Evolutionary conservation across 2,888 invertebrate species (phyloP).

Genomic region (Apotomis turbidana): DNA sequence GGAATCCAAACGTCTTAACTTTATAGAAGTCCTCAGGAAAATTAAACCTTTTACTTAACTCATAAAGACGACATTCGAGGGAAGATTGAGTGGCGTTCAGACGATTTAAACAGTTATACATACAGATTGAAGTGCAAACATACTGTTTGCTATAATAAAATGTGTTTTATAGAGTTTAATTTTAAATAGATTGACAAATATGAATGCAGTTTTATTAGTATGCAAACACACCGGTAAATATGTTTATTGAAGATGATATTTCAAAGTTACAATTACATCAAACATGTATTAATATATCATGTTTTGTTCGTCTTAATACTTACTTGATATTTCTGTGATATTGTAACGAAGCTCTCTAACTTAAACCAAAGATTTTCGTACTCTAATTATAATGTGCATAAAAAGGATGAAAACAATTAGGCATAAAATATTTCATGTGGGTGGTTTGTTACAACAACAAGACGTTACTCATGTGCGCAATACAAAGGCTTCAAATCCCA

Average conservation of each 20-base stretch:
- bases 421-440: neutral
- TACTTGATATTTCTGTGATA: too few relatives aligned
- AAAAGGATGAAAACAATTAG: too few relatives aligned
- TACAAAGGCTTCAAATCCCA: slow-evolving; percentile 39
- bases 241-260: too few relatives aligned
- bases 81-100: neutral
- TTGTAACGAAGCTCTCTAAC: too few relatives aligned
- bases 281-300: too few relatives aligned
- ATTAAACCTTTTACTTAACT: neutral
- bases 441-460: neutral
- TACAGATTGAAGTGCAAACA: slow-evolving; percentile 65
- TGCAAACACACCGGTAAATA: neutral
- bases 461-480: slow-evolving; percentile 2
- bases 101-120: neutral
- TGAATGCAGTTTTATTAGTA: slow-evolving; percentile 1
- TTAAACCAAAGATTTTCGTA: too few relatives aligned
- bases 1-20: slow-evolving; percentile 46
- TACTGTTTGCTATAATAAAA: slow-evolving; percentile 55
- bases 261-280: too few relatives aligned
- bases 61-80: neutral
- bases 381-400: too few relatives aligned
- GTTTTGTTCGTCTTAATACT: too few relatives aligned
- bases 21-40: neutral
- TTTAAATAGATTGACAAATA: slow-evolving; percentile 57
- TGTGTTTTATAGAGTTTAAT: slow-evolving; percentile 65